Base-by-base conservation (phyloP, 2,888 invertebrate genomes). In the Ichneumoninae sp. region DNA sequence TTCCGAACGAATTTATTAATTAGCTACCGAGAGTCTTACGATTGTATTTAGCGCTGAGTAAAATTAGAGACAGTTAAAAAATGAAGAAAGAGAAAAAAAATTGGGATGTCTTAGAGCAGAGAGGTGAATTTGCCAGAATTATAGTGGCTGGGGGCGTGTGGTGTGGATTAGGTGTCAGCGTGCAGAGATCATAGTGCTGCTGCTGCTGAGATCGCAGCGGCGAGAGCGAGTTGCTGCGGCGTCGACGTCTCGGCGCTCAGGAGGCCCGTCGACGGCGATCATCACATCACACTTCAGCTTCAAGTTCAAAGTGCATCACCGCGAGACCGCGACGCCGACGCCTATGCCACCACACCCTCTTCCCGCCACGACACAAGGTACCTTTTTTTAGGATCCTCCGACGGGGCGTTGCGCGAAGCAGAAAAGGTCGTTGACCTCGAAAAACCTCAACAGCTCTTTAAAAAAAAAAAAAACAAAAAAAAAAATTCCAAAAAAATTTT, bases 161-260 rank as follows among this genome's bases (percentile, higher is more conserved):
- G 91, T 92, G 91, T 92, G 92, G 90, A 91, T 90, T 88, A 92
- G 92, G 92, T 92, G 91, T 91, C 91, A 90, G 90, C 91, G 90
- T 89, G 89, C 89, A 90, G 91, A 90, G 90, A 90, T 90, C 91
- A 90, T 87, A 88, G 87, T 86, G 86, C 60, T 63, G 60, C 52
- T 52, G 52, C 86, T 87, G 88, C 85, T 75, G 91, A 90, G 88
- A 88, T 87, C 81, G 87, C 88, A 85, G 85, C 89, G 86, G 81
- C 88, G 77, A 87, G 88, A 87, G 81, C 88, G 88, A 87, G 88
- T 75, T 83, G 88, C 81, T 83, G 88, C 81, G 86, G 88, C 83
- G 86, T 89, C 85, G 89, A 91, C 82, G 86, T 87, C 63, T 83
- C 87, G 83, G 85, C 87, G 71, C 87, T 87, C 75, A 80, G 89